phyloP scores from a whole-genome alignment of 2,113 vertebrate genomes.

The Malaclemys terrapin region DNA sequence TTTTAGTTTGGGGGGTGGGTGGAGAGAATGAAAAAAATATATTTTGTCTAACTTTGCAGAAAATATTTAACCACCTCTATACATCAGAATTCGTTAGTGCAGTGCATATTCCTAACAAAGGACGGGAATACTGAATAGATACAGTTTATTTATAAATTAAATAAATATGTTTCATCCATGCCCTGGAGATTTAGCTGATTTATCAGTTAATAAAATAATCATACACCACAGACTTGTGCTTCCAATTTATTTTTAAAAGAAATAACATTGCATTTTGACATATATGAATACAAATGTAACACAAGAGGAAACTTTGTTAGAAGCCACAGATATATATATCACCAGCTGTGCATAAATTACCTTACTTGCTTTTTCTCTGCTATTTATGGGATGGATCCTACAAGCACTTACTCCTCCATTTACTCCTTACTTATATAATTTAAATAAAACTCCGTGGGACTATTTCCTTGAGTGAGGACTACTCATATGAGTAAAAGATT shows the following conservation, averaged over 20 bases:
- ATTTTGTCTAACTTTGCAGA: constrained; percentile 47
- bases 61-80: neutral
- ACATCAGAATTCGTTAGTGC: constrained; percentile 1
- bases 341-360: constrained; percentile 32
- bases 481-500: neutral
- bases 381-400: constrained; percentile 43
- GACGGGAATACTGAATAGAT: constrained; percentile 32
- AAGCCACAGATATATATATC: constrained; percentile 33
- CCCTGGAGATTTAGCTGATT: constrained; percentile 67
- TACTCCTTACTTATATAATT: constrained; percentile 2
- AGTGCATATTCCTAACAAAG: constrained; percentile 49
- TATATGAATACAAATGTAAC: constrained; percentile 74
- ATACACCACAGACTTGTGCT: constrained; percentile 66
- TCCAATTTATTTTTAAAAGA: constrained; percentile 76
- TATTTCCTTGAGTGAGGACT: neutral
- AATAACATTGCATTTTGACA: constrained; percentile 70
- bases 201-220: constrained; percentile 78
- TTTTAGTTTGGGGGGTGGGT: neutral
- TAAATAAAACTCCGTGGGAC: neutral
- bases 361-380: constrained; percentile 43
- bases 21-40: neutral
- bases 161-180: constrained; percentile 57
- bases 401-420: constrained; percentile 60
- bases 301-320: constrained; percentile 66
- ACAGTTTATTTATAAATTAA: constrained; percentile 71